Conservation (phyloP, 2,797 vertebrate species). For the Sebastes kiyomatsui region DNA sequence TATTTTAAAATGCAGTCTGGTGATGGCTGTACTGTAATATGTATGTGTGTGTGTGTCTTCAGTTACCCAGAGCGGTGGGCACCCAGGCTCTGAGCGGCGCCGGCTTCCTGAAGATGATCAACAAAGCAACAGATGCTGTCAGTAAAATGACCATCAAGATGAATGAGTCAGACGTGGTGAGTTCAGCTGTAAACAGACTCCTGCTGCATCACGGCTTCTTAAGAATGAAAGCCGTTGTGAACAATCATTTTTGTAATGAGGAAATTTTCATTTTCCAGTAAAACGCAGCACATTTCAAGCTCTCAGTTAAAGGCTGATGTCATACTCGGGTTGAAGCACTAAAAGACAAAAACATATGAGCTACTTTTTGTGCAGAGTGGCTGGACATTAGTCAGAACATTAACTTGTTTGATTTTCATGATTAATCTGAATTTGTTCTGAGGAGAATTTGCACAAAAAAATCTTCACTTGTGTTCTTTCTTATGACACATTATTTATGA, state of each 20-base stretch:
- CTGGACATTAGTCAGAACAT: neutral
- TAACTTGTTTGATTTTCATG: neutral
- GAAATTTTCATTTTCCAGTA: neutral
- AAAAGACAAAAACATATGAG: neutral
- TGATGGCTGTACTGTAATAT: neutral
- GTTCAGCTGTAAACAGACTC: slow-evolving; percentile 54
- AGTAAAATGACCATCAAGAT: slow-evolving; percentile 99
- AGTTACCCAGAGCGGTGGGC: slow-evolving; percentile 93
- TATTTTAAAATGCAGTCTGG: neutral
- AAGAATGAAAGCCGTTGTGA: neutral
- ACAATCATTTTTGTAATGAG: neutral
- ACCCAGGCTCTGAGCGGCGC: slow-evolving; percentile 95
- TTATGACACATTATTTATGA: neutral
- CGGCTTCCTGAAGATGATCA: slow-evolving; percentile 98
- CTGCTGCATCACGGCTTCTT: neutral
- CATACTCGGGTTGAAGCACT: too few species aligned
- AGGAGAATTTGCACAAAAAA: neutral
- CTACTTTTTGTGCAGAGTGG: neutral
- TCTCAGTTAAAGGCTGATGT: neutral
- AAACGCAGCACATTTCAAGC: neutral
- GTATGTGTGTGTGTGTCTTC: slow-evolving; percentile 19
- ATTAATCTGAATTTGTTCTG: neutral
- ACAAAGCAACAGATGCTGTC: slow-evolving; percentile 95
- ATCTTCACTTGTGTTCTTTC: neutral
- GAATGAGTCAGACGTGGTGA: slow-evolving; percentile 96